Conservation (phyloP, 2,888 invertebrate genomes). For the Cephus pulcher region DNA sequence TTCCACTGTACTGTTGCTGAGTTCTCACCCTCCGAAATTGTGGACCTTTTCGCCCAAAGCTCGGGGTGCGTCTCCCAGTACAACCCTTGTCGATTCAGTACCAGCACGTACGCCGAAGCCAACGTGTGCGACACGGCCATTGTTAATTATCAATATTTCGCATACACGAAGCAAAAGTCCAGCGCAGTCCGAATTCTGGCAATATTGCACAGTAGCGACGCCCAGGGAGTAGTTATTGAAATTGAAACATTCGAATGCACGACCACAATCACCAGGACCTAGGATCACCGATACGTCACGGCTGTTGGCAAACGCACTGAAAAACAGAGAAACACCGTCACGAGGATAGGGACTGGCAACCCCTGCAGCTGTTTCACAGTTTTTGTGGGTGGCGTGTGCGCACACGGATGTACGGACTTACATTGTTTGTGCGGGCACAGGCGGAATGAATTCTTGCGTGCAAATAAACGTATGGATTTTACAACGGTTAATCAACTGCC, state of each 20-base stretch:
- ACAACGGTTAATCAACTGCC: conserved; percentile 52
- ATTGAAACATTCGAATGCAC: conserved; percentile 64
- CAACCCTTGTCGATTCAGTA: neutral
- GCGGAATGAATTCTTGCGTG: conserved; percentile 50
- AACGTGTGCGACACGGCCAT: conserved; percentile 50
- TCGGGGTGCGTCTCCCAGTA: neutral
- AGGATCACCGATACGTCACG: neutral
- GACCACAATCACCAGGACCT: conserved; percentile 17
- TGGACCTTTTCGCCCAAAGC: neutral
- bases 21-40: neutral
- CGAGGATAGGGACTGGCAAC: neutral
- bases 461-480: conserved; percentile 52
- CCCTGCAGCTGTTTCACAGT: conserved; percentile 30
- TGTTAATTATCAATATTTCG: conserved; percentile 67
- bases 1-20: neutral
- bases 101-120: conserved; percentile 6
- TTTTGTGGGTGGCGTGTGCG: conserved; percentile 26
- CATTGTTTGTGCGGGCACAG: conserved; percentile 10
- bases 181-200: conserved; percentile 33
- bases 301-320: neutral
- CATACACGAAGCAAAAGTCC: conserved; percentile 53
- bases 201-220: conserved; percentile 39
- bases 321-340: neutral
- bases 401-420: conserved; percentile 21
- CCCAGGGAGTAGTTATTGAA: conserved; percentile 67